phyloP scores from a whole-genome alignment of 2,797 vertebrate species.

The Prunella strophiata region DNA sequence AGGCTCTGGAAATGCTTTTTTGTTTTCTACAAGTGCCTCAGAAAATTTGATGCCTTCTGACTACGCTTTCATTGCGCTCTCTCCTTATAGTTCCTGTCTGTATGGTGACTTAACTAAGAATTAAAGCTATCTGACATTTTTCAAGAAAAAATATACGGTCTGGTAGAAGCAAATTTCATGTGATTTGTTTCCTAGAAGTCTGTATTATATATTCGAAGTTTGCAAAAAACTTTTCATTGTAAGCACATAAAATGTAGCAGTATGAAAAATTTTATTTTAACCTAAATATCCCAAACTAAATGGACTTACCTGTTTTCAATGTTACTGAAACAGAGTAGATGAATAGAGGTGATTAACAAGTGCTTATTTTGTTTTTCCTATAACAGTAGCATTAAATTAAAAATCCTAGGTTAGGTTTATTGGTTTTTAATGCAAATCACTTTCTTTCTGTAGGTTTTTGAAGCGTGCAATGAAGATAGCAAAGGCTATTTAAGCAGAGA shows the following conservation, averaged over 20 bases:
- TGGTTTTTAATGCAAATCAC: neutral
- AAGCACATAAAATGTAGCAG: neutral
- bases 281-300: neutral
- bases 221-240: neutral
- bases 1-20: neutral
- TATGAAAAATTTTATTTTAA: neutral
- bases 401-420: neutral
- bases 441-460: conserved; percentile 72
- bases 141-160: neutral
- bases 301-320: neutral
- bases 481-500: conserved; percentile 77
- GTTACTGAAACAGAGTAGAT: neutral
- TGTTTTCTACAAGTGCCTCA: neutral
- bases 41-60: neutral
- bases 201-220: neutral
- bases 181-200: neutral
- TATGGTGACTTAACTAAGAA: neutral
- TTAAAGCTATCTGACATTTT: neutral
- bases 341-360: neutral
- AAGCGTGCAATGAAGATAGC: conserved; percentile 65
- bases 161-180: neutral
- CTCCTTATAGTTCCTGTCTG: neutral
- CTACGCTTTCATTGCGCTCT: rapidly evolving
- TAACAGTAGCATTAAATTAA: neutral
- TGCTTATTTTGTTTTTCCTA: neutral